A percentile compares a stretch with the other conserved stretches of the same genome.
Conservation (phyloP, 2,888 invertebrate species). For the Thysanoteuthis rhombus region DNA sequence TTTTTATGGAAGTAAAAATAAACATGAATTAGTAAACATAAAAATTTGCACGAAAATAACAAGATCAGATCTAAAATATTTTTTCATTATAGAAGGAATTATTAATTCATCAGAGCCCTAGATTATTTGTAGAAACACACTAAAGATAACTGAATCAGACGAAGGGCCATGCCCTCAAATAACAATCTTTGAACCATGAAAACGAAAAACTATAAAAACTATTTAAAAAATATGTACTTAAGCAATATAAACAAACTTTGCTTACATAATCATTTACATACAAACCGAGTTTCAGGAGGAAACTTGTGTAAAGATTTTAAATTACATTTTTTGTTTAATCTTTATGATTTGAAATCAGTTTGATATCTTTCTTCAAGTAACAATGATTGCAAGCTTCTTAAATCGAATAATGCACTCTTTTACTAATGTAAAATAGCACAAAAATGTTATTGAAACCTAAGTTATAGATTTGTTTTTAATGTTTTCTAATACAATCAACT, state of each 20-base stretch:
- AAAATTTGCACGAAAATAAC: neutral
- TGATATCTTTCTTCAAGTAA: neutral
- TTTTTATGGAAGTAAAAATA: conserved; percentile 17
- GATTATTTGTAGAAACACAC: neutral
- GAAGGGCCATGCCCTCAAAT: neutral
- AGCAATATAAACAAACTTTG: neutral
- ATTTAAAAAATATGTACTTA: neutral
- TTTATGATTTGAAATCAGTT: neutral
- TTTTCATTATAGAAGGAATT: neutral
- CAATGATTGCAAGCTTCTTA: neutral
- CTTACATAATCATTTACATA: neutral
- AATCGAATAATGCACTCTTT: neutral
- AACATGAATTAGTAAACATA: conserved; percentile 16
- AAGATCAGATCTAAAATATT: neutral
- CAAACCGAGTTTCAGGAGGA: neutral
- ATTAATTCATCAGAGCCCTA: neutral
- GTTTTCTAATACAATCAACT: too few species aligned
- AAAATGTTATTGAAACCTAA: neutral
- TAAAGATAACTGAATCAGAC: neutral
- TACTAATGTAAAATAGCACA: neutral
- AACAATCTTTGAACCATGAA: neutral
- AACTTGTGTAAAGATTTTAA: neutral
- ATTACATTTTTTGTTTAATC: neutral
- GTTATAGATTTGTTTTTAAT: neutral
- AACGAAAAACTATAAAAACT: neutral